Evolutionary conservation across 2,113 vertebrate genomes (phyloP).

Genomic region (Egretta garzetta): DNA sequence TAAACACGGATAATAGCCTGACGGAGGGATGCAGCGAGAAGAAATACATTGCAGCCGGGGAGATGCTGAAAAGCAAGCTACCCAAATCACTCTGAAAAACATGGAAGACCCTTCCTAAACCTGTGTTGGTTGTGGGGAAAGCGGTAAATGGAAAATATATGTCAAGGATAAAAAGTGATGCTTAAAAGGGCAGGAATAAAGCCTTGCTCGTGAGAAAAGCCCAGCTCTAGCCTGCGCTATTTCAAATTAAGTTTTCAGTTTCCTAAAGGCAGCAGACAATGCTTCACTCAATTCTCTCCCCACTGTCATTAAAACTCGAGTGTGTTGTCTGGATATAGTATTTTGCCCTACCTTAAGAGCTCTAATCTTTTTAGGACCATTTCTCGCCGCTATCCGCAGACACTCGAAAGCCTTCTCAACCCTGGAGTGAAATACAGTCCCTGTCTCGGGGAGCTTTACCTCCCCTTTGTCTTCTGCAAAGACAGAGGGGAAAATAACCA

Average conservation of each 20-base stretch:
- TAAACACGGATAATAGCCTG: neutral
- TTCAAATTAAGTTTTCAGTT: constrained; percentile 64
- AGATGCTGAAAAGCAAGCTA: neutral
- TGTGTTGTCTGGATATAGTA: constrained; percentile 56
- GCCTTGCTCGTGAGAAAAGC: constrained; percentile 28
- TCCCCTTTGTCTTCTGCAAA: constrained; percentile 59
- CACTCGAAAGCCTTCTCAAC: constrained; percentile 30
- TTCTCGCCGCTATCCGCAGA: constrained; percentile 37
- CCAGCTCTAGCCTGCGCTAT: neutral
- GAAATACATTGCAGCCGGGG: neutral
- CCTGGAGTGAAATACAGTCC: constrained; percentile 30
- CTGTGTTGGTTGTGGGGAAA: neutral
- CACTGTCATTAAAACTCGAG: constrained; percentile 65
- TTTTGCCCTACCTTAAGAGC: constrained; percentile 64
- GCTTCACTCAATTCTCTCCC: constrained; percentile 34
- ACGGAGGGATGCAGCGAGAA: neutral
- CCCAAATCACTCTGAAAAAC: neutral
- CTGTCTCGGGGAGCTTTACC: constrained; percentile 15
- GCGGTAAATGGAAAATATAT: neutral
- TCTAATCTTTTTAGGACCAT: constrained; percentile 66
- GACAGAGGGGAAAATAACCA: constrained; percentile 58
- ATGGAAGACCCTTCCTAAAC: neutral
- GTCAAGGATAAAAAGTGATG: neutral
- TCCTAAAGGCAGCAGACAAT: constrained; percentile 68
- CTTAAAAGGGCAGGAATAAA: constrained; percentile 43